phyloP scores from a whole-genome alignment of 2,797 vertebrate species.

The Lateolabrax maculatus region DNA sequence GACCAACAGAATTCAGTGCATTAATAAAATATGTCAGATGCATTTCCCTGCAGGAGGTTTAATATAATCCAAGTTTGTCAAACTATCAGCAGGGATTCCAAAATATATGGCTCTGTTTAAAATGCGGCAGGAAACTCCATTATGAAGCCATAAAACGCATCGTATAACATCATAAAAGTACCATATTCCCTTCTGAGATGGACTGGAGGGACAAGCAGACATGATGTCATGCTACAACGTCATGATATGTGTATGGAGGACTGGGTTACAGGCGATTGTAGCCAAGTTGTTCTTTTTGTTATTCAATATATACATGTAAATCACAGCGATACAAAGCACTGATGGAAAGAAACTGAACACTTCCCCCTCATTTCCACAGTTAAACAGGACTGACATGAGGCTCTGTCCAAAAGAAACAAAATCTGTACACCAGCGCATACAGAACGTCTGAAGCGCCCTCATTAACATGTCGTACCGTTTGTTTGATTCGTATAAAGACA shows the following conservation, averaged over 20 bases:
- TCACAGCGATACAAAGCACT: constrained; percentile 7
- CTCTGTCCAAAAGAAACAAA: background rate
- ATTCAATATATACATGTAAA: constrained; percentile 45
- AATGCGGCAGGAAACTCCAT: constrained; percentile 64
- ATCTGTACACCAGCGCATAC: background rate
- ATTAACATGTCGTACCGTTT: too few relatives aligned
- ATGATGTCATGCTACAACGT: constrained; percentile 67
- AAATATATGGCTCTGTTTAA: constrained; percentile 63
- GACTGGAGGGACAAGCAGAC: constrained; percentile 65
- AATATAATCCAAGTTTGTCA: constrained; percentile 63
- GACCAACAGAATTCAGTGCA: constrained; percentile 14
- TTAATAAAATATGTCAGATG: constrained; percentile 43
- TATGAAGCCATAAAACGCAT: constrained; percentile 74
- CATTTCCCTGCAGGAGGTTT: constrained; percentile 47
- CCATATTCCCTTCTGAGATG: constrained; percentile 53
- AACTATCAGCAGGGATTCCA: constrained; percentile 57
- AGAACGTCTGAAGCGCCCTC: background rate
- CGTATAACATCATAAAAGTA: constrained; percentile 73
- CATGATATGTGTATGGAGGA: constrained; percentile 54
- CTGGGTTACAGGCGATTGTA: constrained; percentile 42
- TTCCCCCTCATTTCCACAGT: constrained; percentile 26
- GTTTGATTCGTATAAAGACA: too few relatives aligned
- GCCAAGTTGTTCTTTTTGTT: constrained; percentile 48
- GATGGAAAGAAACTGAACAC: constrained; percentile 42
- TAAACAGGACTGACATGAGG: constrained; percentile 9